Base-by-base conservation (phyloP, 2,888 invertebrate species). In the Lepidochrysops patricia region DNA sequence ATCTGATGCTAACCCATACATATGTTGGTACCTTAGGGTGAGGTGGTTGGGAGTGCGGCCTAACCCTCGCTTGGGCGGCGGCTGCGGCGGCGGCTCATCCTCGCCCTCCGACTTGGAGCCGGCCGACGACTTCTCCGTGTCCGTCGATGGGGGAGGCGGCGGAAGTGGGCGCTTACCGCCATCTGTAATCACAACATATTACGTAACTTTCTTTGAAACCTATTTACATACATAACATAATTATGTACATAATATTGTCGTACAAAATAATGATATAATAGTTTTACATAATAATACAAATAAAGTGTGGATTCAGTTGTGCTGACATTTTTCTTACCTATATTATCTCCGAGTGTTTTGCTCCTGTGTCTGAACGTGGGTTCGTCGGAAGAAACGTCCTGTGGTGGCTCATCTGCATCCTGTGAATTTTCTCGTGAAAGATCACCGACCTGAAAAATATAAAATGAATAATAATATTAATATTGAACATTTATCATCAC, bases 31-130 rank as follows among this genome's bases (percentile, higher is more conserved):
- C 94, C 94, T 94, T 84, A 96, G 90, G 66, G 96, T 96, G 84
- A 97, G 92, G 90, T 97, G 97, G 92, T 97, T 97, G 77, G 97
- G 97, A 73, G 97, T 97, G 77, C 95, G 92, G 73, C 97, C 97
- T 80, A 97, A 91, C 72, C 94, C 92, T 86, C 90, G 89, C 85
- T 91, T 91, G 73, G 84, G 81, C 57, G 90, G 88, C 72, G 93
- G 92, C 77, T 83, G 91, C 72, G 92, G 93, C 72, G 92, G 93
- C 77, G 93, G 94, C 63, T 94, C 93, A 76, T 96, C 96, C 84
- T 96, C 96, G 63, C 96, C 96, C 86, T 96, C 96, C 6, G 96
- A 96, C 84, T 96, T 96, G 68, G 94, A 94, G 68, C 95, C 95
- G 56, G 93, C 91, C 79, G 93, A 93, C 2, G 77, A 70, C 67